A percentile compares a stretch with the other conserved stretches of the same genome.
Conservation (phyloP, 1,140 invertebrate species). For the Archivesica marissinica region DNA sequence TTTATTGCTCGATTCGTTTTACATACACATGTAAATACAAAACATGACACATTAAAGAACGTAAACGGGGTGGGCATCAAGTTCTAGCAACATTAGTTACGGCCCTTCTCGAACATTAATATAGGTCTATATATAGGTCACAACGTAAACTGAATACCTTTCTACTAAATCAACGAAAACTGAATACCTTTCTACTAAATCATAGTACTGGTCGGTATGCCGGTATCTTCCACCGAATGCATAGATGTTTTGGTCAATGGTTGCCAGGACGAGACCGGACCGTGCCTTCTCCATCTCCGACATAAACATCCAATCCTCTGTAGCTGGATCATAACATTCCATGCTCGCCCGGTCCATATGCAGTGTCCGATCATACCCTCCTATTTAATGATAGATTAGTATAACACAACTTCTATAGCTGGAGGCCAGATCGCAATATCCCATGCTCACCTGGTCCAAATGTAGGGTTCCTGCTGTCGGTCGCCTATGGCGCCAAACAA, state of each 20-base stretch:
- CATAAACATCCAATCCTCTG: constrained; percentile 81
- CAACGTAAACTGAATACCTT: no score
- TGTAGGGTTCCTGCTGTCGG: constrained; percentile 80
- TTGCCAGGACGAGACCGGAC: constrained; percentile 79
- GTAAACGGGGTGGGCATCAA: no score
- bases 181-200: constrained; percentile 80
- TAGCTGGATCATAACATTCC: constrained; percentile 80
- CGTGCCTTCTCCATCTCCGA: constrained; percentile 83
- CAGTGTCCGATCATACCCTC: constrained; percentile 81
- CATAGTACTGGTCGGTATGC: constrained; percentile 81
- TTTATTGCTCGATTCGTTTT: no score
- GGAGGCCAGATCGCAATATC: constrained; percentile 80
- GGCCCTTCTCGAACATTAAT: no score
- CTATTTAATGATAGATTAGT: no score
- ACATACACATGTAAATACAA: no score
- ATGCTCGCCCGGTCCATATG: constrained; percentile 82
- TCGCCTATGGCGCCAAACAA: no score
- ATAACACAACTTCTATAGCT: no score
- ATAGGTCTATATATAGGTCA: no score
- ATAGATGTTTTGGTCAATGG: constrained; percentile 80
- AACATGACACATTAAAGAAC: no score
- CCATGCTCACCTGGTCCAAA: constrained; percentile 81
- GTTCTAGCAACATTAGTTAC: no score
- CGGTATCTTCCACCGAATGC: constrained; percentile 81
- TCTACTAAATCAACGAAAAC: constrained; percentile 9